Base-by-base conservation (phyloP, 2,888 invertebrate genomes). In the Lingula anatina region DNA sequence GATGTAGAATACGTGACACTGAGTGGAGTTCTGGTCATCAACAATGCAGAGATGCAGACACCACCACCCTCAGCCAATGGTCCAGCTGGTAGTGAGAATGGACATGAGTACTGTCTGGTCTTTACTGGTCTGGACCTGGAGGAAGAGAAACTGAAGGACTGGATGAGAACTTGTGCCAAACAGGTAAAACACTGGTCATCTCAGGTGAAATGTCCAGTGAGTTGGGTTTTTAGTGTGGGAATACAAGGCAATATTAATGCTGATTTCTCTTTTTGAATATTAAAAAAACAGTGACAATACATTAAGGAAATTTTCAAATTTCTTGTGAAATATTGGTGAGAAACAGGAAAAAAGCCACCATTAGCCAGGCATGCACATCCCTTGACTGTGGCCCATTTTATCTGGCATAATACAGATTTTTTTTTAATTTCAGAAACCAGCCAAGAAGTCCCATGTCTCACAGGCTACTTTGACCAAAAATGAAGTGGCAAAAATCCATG, bases 401-500 rank as follows among this genome's bases (percentile, higher is more conserved):
- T 15, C 31, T 31, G 9, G 31, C 31, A 31, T 31, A 12, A 9
- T 31, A 31, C 31, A 44, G 18, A 44, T 49, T 25, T n/a, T 12
- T 28, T 31, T 37, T 24, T 20, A 44, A 47, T 56, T 55, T 7
- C 53, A 70, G 71, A 68, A 66, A 56, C 72, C 69, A 27, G 59
- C 66, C 46, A 67, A 68, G 55, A 71, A 67, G 47, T 44, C 51
- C 9, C 45, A 57, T 4, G 15, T 65, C 15, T 57, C 59, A 7
- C 61, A 60, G 43, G 52, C 62, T 41, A 64, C 64, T 49, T 36
- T 72, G 20, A 60, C 61, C 5, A 57, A 53, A 35, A 60, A 60
- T 26, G 64, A 63, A 18, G 56, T 68, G 27, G 61, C 59, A 39
- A 63, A 61, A 53, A 62, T 72, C 42, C 69, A 71, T 64, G 72